phyloP scores from a whole-genome alignment of 2,888 invertebrate genomes.

The Thecocarcelia acutangulata region DNA sequence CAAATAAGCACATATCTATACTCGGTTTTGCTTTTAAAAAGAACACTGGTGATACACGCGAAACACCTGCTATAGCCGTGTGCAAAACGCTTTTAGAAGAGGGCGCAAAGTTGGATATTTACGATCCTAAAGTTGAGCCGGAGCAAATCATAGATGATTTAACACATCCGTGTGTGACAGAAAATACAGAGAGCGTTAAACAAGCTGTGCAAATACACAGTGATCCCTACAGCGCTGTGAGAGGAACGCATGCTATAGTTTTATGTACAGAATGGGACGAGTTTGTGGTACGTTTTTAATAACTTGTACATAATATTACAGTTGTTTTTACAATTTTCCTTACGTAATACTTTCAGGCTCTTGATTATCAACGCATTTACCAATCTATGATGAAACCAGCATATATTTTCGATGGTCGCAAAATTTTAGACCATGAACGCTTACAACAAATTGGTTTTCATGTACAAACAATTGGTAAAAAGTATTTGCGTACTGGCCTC shows the following conservation, averaged over 20 bases:
- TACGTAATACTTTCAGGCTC: slow-evolving; percentile 82
- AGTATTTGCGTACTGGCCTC: slow-evolving; percentile 82
- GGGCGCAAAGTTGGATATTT: slow-evolving; percentile 95
- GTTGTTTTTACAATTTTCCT: slow-evolving; percentile 3
- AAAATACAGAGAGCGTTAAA: slow-evolving; percentile 86
- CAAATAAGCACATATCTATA: slow-evolving; percentile 96
- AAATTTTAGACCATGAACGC: slow-evolving; percentile 93
- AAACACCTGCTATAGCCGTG: slow-evolving; percentile 97
- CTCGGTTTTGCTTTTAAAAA: slow-evolving; percentile 99
- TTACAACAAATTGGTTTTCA: slow-evolving; percentile 94
- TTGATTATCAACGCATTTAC: slow-evolving; percentile 95
- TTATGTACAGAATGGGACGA: slow-evolving; percentile 99
- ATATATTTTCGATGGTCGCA: slow-evolving; percentile 98
- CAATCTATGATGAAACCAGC: slow-evolving; percentile 98
- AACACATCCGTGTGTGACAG: slow-evolving; percentile 87
- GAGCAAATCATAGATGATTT: slow-evolving; percentile 91
- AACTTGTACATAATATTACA: not conserved
- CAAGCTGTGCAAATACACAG: slow-evolving; percentile 89
- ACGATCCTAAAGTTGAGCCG: slow-evolving; percentile 97
- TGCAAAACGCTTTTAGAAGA: slow-evolving; percentile 96
- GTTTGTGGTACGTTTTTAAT: slow-evolving; percentile 87
- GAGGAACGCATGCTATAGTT: slow-evolving; percentile 95
- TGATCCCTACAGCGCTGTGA: slow-evolving; percentile 94
- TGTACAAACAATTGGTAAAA: slow-evolving; percentile 95
- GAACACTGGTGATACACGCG: slow-evolving; percentile 98